Evolutionary conservation across 2,797 vertebrate species (phyloP), one percentile per base, ranked within the genome.

Genomic region (Pseudochirops cupreus): DNA sequence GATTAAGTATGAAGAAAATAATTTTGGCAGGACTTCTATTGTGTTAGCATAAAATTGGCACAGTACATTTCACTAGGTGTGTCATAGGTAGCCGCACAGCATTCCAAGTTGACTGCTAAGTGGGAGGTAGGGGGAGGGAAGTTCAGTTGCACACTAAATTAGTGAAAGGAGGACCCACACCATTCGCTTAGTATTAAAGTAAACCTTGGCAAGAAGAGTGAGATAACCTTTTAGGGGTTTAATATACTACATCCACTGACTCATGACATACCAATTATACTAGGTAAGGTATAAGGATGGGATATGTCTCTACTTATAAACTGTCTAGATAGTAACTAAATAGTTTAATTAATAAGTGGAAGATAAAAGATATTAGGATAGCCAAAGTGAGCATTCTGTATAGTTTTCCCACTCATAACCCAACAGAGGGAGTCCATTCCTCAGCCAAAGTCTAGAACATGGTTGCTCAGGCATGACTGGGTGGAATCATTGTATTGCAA

Each of bases 1-100:
- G 59, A 90, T 90, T 59, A 92, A 93, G 87, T 87, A 46, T 57
- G 58, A 93, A 92, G 53, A 95, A 92, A 96, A 87, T 52, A 14
- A 12, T 89, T 56, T 55, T 94, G 74, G 46, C 56, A 90, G n/a
- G 18, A 24, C 39, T 82, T 93, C 82, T n/a, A 50, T 29, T 90
- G 26, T 95, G 53, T 31, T 9, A 96, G 55, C 92, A 58, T 14
- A 94, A 94, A 91, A 91, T 91, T 11, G 58, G n/a, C 2, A 90
- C 94, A 56, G 29, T 39, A 29, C 91, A 18, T 95, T 95, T 95
- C 67, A 58, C 67, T 67, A 52, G 92, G 56, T 56, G 7, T 56
- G 55, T 18, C 31, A 13, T 54, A 82, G 46, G 39, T 46, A 21
- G 67, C 21, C 18, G 46, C n/a, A n/a, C 18, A 82, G 46, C 39